A percentile compares a stretch with the other conserved stretches of the same genome.
Evolutionary conservation across 2,113 vertebrate genomes (phyloP).

Genomic region (Entomyzon cyanotis): DNA sequence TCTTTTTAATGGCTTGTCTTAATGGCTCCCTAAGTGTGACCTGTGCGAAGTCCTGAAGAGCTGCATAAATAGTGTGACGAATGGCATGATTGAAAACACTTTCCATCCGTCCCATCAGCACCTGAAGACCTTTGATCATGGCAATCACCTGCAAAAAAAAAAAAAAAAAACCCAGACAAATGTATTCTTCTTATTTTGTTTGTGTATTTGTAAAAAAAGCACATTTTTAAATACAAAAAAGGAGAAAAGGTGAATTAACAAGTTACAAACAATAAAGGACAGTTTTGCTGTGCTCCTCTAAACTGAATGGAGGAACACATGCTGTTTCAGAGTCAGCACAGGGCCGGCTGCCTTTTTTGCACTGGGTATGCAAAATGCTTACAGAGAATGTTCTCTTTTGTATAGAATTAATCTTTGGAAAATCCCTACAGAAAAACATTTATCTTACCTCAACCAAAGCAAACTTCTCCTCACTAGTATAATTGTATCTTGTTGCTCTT

Average conservation of each 20-base stretch:
- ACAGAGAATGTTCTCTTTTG: neutral
- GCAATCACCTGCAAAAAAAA: constrained; percentile 80
- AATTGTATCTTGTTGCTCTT: constrained; percentile 89
- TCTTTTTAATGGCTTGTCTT: constrained; percentile 88
- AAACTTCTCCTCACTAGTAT: constrained; percentile 89
- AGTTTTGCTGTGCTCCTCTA: neutral
- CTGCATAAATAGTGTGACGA: constrained; percentile 87
- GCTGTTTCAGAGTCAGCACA: neutral
- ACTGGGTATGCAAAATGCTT: neutral
- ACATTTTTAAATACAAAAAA: neutral
- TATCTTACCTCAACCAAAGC: constrained; percentile 84
- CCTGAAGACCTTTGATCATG: constrained; percentile 91
- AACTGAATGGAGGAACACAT: neutral
- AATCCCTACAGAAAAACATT: neutral
- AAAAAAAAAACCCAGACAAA: neutral
- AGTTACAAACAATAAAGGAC: neutral
- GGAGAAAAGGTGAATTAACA: neutral
- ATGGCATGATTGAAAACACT: constrained; percentile 91
- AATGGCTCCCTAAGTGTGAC: constrained; percentile 83
- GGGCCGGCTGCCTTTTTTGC: neutral
- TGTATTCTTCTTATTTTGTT: neutral
- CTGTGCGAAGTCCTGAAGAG: constrained; percentile 88
- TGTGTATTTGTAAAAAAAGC: neutral
- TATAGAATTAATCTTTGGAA: neutral
- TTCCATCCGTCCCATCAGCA: constrained; percentile 90